Evolutionary conservation across 2,888 invertebrate genomes (phyloP).

Genomic region (Apamea monoglypha): DNA sequence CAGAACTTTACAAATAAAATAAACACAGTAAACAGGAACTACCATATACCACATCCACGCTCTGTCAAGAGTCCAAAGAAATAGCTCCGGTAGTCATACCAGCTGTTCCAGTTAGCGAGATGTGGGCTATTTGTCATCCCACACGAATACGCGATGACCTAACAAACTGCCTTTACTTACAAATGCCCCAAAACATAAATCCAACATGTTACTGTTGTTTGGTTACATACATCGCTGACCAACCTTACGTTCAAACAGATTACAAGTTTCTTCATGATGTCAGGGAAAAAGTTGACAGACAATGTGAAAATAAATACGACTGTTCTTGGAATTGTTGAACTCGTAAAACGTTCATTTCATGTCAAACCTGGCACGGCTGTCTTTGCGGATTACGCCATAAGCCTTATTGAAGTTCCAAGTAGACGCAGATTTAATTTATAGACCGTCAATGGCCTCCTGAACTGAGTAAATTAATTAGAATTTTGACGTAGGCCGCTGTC

Average conservation of each 20-base stretch:
- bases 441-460: constrained; percentile 60
- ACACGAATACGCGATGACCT: constrained; percentile 53
- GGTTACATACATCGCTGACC: constrained; percentile 44
- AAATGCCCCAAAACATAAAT: constrained; percentile 59
- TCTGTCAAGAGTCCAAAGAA: constrained; percentile 42
- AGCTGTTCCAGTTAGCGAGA: constrained; percentile 56
- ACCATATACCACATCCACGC: neutral
- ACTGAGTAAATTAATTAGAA: constrained; percentile 67
- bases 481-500: constrained; percentile 68
- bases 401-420: constrained; percentile 48
- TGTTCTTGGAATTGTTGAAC: constrained; percentile 30
- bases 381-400: constrained; percentile 55
- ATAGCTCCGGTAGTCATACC: constrained; percentile 33
- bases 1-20: constrained; percentile 28
- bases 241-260: constrained; percentile 30
- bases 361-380: constrained; percentile 32
- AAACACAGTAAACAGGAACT: constrained; percentile 8
- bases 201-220: constrained; percentile 62
- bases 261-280: constrained; percentile 39
- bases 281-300: constrained; percentile 24
- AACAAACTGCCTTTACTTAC: constrained; percentile 63
- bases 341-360: constrained; percentile 16
- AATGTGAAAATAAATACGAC: constrained; percentile 28
- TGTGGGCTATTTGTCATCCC: constrained; percentile 60
- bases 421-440: constrained; percentile 64